These are phyloP conservation scores for Proterorhinus semilunaris DNA, from an alignment of 2,113 vertebrate genomes.

Conservation along the genomic window DNA sequence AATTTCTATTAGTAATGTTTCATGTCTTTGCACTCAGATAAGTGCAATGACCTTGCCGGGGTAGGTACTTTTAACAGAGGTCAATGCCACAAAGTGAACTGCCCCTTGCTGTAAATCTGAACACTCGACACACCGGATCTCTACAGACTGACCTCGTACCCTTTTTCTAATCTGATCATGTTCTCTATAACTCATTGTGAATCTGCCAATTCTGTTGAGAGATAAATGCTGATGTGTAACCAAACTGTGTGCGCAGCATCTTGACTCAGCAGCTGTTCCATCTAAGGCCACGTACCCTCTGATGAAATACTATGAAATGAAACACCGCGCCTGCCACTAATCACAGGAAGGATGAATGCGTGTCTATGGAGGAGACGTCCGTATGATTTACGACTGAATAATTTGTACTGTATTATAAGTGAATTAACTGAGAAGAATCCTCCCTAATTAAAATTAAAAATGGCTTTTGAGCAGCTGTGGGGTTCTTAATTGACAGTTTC, in stretches of 20 bases:
- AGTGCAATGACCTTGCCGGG: too few species aligned
- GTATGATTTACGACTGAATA: conserved; percentile 9
- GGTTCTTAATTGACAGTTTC: not conserved
- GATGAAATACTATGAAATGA: conserved; percentile 11
- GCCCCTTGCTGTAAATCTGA: too few species aligned
- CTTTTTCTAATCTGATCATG: too few species aligned
- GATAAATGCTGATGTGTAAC: conserved; percentile 7
- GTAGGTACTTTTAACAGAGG: too few species aligned
- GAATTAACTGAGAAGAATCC: conserved; percentile 5
- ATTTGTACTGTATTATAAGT: not conserved
- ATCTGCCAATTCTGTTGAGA: not conserved
- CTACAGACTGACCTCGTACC: too few species aligned
- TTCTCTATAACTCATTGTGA: not conserved
- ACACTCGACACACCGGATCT: too few species aligned
- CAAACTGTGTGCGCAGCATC: conserved; percentile 18
- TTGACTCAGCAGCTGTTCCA: conserved; percentile 23
- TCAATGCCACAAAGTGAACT: too few species aligned
- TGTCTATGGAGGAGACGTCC: conserved; percentile 7
- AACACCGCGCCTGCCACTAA: not conserved
- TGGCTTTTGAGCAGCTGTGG: not conserved
- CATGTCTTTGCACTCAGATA: too few species aligned
- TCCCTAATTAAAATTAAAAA: conserved; percentile 5
- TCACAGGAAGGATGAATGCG: conserved; percentile 15
- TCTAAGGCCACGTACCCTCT: not conserved
- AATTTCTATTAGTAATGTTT: too few species aligned